phyloP scores from a whole-genome alignment of 1,140 invertebrate species.

The Paramacrobiotus metropolitanus region DNA sequence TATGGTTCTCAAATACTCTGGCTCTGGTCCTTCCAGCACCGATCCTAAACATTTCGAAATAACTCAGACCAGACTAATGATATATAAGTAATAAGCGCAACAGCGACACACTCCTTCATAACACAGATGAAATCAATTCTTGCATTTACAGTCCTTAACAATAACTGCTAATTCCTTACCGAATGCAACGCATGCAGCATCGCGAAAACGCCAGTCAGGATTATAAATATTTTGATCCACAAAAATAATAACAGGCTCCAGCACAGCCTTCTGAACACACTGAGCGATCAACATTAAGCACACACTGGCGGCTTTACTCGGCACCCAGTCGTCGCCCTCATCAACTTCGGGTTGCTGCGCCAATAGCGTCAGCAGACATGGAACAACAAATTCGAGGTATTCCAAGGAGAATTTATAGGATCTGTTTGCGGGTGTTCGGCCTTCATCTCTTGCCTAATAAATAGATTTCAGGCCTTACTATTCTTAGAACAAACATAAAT shows the following conservation, averaged over 20 bases:
- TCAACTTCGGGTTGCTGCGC: conserved; percentile 30
- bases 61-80: no score
- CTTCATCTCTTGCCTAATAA: conserved; percentile 50
- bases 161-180: conserved; percentile 27
- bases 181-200: conserved; percentile 96
- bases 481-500: conserved; percentile 6
- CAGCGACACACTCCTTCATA: conserved; percentile 3
- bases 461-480: not conserved
- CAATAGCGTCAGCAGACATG: not conserved
- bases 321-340: conserved; percentile 99
- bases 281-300: conserved; percentile 90
- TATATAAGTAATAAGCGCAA: no score
- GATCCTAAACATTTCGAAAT: conserved; percentile 30
- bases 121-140: conserved; percentile 4
- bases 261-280: conserved; percentile 89
- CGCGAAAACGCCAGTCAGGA: conserved; percentile 75
- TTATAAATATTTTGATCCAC: conserved; percentile 81
- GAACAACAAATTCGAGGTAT: not conserved
- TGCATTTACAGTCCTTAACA: conserved; percentile 4
- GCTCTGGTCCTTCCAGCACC: conserved; percentile 77
- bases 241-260: conserved; percentile 87
- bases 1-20: conserved; percentile 58
- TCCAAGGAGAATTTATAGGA: conserved; percentile 25
- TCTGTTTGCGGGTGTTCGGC: conserved; percentile 61
- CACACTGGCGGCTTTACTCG: conserved; percentile 95